phyloP scores from a whole-genome alignment of 1,140 invertebrate genomes.

The Monochamus saltuarius region DNA sequence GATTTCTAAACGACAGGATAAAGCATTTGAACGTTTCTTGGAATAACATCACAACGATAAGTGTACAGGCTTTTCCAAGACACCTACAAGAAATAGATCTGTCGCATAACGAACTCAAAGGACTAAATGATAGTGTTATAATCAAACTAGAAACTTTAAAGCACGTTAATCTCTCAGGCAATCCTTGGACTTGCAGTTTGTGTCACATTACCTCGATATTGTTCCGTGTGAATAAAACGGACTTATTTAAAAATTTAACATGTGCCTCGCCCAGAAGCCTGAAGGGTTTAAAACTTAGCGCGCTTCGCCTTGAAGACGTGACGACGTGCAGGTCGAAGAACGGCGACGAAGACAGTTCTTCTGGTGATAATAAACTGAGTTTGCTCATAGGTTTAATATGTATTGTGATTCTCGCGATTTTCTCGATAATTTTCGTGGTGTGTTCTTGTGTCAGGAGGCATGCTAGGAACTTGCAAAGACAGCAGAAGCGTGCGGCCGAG shows the following conservation, averaged over 20 bases:
- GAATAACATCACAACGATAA: constrained; percentile 50
- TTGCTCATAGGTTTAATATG: constrained; percentile 42
- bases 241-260: constrained; percentile 35
- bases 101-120: constrained; percentile 62
- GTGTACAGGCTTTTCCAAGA: constrained; percentile 50
- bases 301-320: constrained; percentile 40
- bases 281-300: constrained; percentile 34
- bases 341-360: constrained; percentile 18
- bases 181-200: constrained; percentile 66
- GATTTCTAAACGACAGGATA: constrained; percentile 57
- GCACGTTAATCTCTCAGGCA: constrained; percentile 58
- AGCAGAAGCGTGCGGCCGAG: constrained; percentile 37
- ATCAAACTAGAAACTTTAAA: constrained; percentile 56
- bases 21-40: constrained; percentile 60
- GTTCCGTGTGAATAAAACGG: constrained; percentile 51
- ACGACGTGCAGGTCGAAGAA: constrained; percentile 34
- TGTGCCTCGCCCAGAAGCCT: constrained; percentile 47
- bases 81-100: constrained; percentile 62
- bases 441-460: constrained; percentile 43
- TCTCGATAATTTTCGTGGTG: constrained; percentile 47
- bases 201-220: constrained; percentile 60
- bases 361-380: constrained; percentile 27
- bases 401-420: constrained; percentile 42
- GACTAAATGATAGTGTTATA: constrained; percentile 59
- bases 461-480: constrained; percentile 21